Percentiles rank a stretch among this genome's conserved stretches.
phyloP scores from a whole-genome alignment of 2,797 vertebrate species.

The Coregonus sp. region DNA sequence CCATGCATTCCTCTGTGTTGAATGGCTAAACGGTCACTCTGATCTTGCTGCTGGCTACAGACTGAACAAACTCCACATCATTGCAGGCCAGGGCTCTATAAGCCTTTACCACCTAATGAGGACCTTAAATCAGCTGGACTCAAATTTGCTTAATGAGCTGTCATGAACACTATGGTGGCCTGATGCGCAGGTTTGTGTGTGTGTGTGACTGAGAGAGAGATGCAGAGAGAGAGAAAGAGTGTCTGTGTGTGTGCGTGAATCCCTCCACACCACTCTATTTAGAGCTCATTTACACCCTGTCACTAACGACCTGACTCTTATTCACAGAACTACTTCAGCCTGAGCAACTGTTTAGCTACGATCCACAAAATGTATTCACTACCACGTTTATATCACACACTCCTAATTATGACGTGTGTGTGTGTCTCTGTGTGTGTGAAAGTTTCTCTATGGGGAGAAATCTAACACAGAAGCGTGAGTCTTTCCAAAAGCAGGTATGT shows the following conservation, averaged over 20 bases:
- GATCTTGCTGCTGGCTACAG: background rate
- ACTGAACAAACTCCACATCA: background rate
- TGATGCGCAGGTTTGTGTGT: conserved; percentile 11
- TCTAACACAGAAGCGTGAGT: conserved; percentile 50
- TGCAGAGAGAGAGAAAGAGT: conserved; percentile 14
- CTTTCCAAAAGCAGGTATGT: conserved; percentile 62
- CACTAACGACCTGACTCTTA: conserved; percentile 63
- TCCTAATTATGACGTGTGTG: conserved; percentile 42
- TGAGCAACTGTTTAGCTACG: conserved; percentile 44
- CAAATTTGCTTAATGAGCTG: conserved; percentile 36
- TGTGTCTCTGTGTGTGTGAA: conserved; percentile 20
- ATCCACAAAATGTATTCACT: conserved; percentile 28
- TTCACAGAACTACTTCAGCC: conserved; percentile 51
- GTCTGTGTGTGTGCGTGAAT: conserved; percentile 10
- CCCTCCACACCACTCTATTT: conserved; percentile 55
- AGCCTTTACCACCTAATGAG: conserved; percentile 48
- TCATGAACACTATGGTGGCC: conserved; percentile 8
- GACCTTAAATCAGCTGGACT: conserved; percentile 34
- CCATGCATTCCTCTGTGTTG: background rate
- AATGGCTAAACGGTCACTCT: background rate
- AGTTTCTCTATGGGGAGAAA: conserved; percentile 34
- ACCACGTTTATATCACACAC: conserved; percentile 26
- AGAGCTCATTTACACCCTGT: conserved; percentile 65
- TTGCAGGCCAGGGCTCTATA: background rate
- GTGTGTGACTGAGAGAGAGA: background rate